Conservation (phyloP, 37 sponge, comb jelly and placozoan genomes). For the Beroe ovata region DNA sequence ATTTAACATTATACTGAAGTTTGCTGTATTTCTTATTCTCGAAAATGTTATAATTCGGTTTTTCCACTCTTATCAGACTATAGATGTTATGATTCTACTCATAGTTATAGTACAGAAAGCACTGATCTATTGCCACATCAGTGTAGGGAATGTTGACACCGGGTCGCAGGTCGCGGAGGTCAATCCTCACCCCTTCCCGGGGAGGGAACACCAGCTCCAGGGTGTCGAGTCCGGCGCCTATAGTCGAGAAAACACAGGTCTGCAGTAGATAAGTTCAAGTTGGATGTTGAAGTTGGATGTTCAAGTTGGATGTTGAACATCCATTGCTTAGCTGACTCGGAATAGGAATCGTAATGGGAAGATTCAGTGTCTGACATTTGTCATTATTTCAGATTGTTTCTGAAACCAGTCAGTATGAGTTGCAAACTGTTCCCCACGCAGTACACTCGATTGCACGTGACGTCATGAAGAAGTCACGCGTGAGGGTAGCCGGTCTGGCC, state of each 20-base stretch:
- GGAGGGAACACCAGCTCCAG: background rate
- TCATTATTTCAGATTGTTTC: constrained; percentile 17
- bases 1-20: too few relatives aligned
- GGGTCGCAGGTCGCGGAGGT: constrained; percentile 35
- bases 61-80: too few relatives aligned
- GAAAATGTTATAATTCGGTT: too few relatives aligned
- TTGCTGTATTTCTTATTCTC: too few relatives aligned
- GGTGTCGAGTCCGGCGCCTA: constrained; percentile 24
- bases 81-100: too few relatives aligned
- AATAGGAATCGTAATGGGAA: too few relatives aligned
- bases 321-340: too few relatives aligned
- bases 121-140: too few relatives aligned
- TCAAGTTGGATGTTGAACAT: too few relatives aligned
- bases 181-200: constrained; percentile 47
- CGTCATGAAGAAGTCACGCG: background rate
- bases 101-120: too few relatives aligned
- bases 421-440: background rate
- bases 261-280: too few relatives aligned
- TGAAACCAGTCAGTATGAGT: constrained; percentile 33
- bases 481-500: background rate
- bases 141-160: constrained; percentile 68
- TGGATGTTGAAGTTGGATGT: too few relatives aligned
- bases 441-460: constrained; percentile 54
- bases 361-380: background rate
- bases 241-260: constrained; percentile 16